Conservation (phyloP, 2,888 invertebrate species). For the Strigamia crassipes region DNA sequence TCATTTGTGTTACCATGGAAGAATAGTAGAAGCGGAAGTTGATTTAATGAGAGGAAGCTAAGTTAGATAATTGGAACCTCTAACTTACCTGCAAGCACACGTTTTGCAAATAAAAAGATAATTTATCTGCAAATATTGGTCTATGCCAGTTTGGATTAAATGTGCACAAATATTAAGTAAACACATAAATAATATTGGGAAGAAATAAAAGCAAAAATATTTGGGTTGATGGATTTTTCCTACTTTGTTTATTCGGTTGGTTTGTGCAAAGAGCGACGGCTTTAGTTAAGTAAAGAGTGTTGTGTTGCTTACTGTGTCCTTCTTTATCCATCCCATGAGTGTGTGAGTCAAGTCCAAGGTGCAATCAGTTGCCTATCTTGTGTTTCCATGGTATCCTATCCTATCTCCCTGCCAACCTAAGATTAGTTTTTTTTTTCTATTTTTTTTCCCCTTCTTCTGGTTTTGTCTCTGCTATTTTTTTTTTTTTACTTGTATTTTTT, state of each 20-base stretch:
- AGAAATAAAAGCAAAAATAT: too few species aligned
- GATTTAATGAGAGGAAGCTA: constrained; percentile 19
- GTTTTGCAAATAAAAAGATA: not conserved
- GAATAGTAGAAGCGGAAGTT: constrained; percentile 26
- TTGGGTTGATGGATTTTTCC: not conserved
- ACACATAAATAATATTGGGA: too few species aligned
- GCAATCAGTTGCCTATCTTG: constrained; percentile 42
- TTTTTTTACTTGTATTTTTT: not conserved
- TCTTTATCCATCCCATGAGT: constrained; percentile 37
- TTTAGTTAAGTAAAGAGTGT: constrained; percentile 19
- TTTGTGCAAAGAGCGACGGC: constrained; percentile 5
- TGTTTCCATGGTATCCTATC: constrained; percentile 38
- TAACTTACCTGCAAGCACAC: constrained; percentile 6
- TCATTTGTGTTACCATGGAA: not conserved
- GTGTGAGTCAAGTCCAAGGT: constrained; percentile 36
- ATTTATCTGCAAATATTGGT: not conserved
- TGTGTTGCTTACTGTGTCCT: constrained; percentile 37
- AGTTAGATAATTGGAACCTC: constrained; percentile 24
- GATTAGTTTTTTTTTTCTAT: not conserved
- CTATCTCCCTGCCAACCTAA: constrained; percentile 35
- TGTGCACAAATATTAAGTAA: not conserved
- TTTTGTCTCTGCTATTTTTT: constrained; percentile 10
- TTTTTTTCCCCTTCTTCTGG: not conserved
- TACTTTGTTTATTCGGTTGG: not conserved
- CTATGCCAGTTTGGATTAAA: not conserved